Conservation (phyloP, 2,888 invertebrate species). For the Calameuta filiformis region DNA sequence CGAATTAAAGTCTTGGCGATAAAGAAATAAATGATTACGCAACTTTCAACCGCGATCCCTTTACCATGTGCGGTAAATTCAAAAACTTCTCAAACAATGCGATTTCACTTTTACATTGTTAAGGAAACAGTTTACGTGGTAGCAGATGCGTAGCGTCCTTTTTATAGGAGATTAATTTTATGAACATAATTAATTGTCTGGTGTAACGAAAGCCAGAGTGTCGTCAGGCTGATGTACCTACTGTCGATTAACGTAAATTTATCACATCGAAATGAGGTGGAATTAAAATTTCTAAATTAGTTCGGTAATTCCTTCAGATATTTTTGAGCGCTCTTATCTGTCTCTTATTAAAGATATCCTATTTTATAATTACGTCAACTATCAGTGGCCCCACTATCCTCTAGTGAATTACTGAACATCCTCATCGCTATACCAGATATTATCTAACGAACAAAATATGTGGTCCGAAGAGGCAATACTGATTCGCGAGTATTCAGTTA, state of each 20-base stretch:
- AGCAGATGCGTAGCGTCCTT: not conserved
- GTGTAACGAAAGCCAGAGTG: not conserved
- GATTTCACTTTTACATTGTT: not conserved
- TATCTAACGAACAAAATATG: not conserved
- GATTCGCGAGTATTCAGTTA: not conserved
- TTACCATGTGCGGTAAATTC: not conserved
- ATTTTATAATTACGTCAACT: not conserved
- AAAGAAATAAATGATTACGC: constrained; percentile 3
- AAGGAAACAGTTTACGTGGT: not conserved
- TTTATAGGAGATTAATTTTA: not conserved
- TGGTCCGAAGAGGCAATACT: not conserved
- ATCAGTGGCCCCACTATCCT: not conserved
- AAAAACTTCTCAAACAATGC: not conserved
- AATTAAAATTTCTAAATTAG: not conserved
- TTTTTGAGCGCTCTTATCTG: not conserved
- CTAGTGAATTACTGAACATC: not conserved
- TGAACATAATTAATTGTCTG: not conserved
- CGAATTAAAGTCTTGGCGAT: constrained; percentile 1
- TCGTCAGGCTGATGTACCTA: not conserved
- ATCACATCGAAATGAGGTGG: not conserved
- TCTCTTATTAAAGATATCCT: not conserved
- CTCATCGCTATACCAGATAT: not conserved
- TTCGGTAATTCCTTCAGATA: not conserved
- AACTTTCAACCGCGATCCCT: not conserved
- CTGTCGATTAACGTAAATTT: not conserved